Evolutionary conservation across 2,888 invertebrate species (phyloP), one percentile per base, ranked within the genome.

Genomic region (Tenthredo livida): DNA sequence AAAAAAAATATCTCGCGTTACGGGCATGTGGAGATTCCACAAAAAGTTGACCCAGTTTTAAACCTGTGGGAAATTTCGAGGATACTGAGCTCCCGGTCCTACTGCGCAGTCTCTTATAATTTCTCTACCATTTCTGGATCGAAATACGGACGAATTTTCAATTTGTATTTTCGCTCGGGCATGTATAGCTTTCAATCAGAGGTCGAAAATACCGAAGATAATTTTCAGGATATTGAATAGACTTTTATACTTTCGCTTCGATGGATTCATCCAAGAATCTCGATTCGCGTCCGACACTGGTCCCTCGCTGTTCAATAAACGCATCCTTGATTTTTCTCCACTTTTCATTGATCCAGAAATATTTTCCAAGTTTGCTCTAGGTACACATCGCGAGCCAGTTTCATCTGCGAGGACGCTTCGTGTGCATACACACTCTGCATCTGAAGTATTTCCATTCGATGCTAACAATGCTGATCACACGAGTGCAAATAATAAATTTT

Each of bases 21-120:
- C 77, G 33, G 29, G 33, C 47, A 50, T 50, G 40, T 61, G 80
- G 77, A 80, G 80, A 80, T 25, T 58, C 80, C n/a, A 61, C 61
- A 61, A 80, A 61, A 80, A 80, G 80, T 80, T 80, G 80, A 80
- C 80, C 80, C 61, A 80, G 80, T 80, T 80, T 40, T 15, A 80
- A 61, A 80, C 40, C 21, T 40, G 58, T 40, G 33, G 37, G 21
- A 21, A 80, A 40, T 80, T 80, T 61, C 40, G 15, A 37, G 80
- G 61, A 21, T 61, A 61, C 47, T 50, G 25, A 29, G 47, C 43
- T 75, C 50, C 12, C 3, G 47, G 12, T 37, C 29, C 4, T 9
- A 37, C 58, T 37, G 61, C 37, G 58, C 21, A 58, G 25, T 29
- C 21, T 61, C 17, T n/a, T 80, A 4, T 21, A 37, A 37, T 61